Evolutionary conservation across 2,113 vertebrate species (phyloP).

Genomic region (Sula dactylatra): DNA sequence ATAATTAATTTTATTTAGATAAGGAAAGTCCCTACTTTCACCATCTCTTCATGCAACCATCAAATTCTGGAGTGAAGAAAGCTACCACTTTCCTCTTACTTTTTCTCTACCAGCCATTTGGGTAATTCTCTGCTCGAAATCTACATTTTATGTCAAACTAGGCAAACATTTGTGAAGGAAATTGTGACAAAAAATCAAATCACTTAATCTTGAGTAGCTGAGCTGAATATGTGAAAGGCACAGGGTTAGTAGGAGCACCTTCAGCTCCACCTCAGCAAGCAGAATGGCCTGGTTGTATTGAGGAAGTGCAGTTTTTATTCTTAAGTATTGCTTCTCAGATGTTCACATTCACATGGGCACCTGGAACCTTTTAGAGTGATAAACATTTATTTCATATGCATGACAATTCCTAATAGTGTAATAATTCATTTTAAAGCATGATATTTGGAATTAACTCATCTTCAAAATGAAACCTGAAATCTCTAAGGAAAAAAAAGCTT

Average conservation of each 20-base stretch:
- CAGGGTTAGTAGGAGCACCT: not conserved
- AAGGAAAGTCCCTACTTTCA: not conserved
- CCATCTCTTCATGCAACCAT: not conserved
- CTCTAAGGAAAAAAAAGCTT: not conserved
- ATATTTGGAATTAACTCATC: not conserved
- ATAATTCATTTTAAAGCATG: not conserved
- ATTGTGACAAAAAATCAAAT: not conserved
- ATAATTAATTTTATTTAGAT: not conserved
- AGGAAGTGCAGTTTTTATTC: not conserved
- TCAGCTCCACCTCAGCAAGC: not conserved
- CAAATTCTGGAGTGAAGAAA: not conserved
- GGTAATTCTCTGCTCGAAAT: fast-evolving
- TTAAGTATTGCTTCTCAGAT: not conserved
- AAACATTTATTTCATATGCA: not conserved
- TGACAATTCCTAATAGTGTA: not conserved
- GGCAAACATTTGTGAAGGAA: not conserved
- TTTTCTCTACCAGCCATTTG: not conserved
- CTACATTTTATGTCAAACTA: not conserved
- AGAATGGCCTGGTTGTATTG: not conserved
- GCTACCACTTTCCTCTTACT: not conserved
- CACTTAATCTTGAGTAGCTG: not conserved
- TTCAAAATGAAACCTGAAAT: not conserved
- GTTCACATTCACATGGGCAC: not conserved
- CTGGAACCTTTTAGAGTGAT: not conserved
- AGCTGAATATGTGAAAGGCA: not conserved